Percentiles rank a stretch among this genome's conserved stretches.
These are phyloP conservation scores for Rhea pennata DNA, from an alignment of 2,113 vertebrate genomes.

Conservation along the genomic window DNA sequence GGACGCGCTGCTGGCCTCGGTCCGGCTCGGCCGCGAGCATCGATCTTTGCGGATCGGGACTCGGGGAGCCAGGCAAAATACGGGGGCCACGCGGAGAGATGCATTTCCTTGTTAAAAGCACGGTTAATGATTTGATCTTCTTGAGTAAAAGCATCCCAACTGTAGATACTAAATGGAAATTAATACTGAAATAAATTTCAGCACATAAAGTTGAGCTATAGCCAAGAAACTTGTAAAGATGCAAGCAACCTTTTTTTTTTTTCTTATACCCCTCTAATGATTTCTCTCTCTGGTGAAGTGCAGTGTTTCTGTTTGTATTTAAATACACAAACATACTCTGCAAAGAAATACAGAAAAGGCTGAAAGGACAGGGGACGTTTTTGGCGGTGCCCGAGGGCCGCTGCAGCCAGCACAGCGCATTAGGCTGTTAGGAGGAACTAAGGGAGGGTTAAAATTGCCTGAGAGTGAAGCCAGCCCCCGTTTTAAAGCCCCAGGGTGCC, in stretches of 20 bases:
- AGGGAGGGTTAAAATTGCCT: not conserved
- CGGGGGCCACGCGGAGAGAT: not conserved
- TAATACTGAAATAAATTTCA: not conserved
- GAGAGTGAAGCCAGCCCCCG: fast-evolving
- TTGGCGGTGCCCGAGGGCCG: not conserved
- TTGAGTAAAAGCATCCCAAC: not conserved
- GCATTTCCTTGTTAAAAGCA: not conserved
- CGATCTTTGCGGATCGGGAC: not conserved
- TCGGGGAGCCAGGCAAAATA: not conserved
- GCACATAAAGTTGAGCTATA: not conserved
- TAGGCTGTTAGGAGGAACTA: not conserved
- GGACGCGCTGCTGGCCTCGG: not conserved
- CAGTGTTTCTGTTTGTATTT: not conserved
- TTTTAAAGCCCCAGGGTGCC: not conserved
- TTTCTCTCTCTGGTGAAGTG: not conserved
- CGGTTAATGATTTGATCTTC: not conserved
- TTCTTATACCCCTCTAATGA: not conserved
- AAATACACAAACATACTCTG: not conserved
- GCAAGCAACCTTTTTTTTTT: not conserved
- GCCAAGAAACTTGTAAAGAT: not conserved
- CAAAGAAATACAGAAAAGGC: not conserved
- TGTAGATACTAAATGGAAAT: not conserved
- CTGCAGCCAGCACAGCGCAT: not conserved
- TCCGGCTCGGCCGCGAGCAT: not conserved
- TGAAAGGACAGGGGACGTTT: not conserved